phyloP scores from a whole-genome alignment of 2,797 vertebrate genomes.

The Ctenopoma kingsleyae region DNA sequence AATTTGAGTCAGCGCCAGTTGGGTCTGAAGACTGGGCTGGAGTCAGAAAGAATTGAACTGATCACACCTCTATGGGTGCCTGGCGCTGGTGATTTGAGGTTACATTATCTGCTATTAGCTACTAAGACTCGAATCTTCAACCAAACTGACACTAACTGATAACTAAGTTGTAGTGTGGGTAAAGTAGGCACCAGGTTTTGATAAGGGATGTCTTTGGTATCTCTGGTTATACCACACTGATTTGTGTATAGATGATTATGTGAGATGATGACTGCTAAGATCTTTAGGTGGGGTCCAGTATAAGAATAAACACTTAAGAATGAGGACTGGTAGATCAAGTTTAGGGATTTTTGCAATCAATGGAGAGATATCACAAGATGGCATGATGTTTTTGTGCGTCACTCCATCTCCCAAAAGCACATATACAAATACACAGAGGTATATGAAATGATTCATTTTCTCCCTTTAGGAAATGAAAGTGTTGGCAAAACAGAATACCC shows the following conservation, averaged over 20 bases:
- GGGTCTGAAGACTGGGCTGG: background rate
- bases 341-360: constrained; percentile 25
- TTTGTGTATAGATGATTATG: background rate
- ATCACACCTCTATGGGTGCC: background rate
- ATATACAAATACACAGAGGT: constrained; percentile 24
- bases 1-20: background rate
- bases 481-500: constrained; percentile 43
- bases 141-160: too few relatives aligned
- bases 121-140: background rate
- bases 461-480: constrained; percentile 48
- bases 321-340: background rate
- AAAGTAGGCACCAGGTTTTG: background rate
- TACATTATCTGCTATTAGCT: background rate
- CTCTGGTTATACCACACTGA: background rate
- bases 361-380: constrained; percentile 27
- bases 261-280: background rate
- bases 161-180: background rate
- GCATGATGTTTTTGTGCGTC: constrained; percentile 42
- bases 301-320: background rate
- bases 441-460: constrained; percentile 30
- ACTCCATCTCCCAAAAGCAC: constrained; percentile 10
- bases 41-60: background rate
- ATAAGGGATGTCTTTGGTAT: background rate
- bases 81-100: background rate
- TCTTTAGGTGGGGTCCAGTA: background rate